A percentile compares a stretch with the other conserved stretches of the same genome.
Evolutionary conservation across 2,888 invertebrate genomes (phyloP).

Genomic region (Silvanus unidentatus): DNA sequence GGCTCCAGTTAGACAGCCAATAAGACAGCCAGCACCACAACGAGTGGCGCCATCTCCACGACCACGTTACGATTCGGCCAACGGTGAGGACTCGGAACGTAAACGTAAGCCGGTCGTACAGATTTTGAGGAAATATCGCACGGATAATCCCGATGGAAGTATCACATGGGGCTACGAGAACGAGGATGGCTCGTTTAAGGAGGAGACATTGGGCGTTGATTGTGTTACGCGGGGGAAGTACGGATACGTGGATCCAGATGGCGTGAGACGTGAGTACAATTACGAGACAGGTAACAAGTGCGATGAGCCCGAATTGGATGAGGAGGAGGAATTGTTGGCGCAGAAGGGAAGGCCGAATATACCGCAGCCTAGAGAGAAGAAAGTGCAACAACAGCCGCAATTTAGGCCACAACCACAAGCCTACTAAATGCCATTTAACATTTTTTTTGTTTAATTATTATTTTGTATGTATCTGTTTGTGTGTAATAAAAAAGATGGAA

Average conservation of each 20-base stretch:
- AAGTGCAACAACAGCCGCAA: slow-evolving; percentile 20
- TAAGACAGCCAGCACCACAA: slow-evolving; percentile 44
- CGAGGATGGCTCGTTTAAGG: slow-evolving; percentile 81
- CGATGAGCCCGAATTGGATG: slow-evolving; percentile 50
- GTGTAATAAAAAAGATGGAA: no score
- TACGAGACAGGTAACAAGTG: slow-evolving; percentile 77
- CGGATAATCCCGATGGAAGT: slow-evolving; percentile 74
- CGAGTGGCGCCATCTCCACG: slow-evolving; percentile 40
- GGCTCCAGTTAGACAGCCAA: slow-evolving; percentile 41
- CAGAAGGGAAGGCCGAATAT: slow-evolving; percentile 19
- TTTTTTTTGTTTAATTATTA: no score
- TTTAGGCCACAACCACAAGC: slow-evolving; percentile 3
- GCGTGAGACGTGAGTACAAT: slow-evolving; percentile 71
- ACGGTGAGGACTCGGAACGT: slow-evolving; percentile 42
- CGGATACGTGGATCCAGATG: slow-evolving; percentile 80
- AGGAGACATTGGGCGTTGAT: slow-evolving; percentile 74
- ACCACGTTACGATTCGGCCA: slow-evolving; percentile 27
- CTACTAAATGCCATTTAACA: no score
- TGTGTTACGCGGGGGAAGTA: slow-evolving; percentile 52
- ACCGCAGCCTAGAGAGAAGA: slow-evolving; percentile 21
- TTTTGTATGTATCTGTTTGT: no score
- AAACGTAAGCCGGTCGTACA: slow-evolving; percentile 44
- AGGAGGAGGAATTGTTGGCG: slow-evolving; percentile 27
- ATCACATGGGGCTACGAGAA: slow-evolving; percentile 87
- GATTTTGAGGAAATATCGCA: slow-evolving; percentile 57